Base-by-base conservation (phyloP, 2,113 vertebrate genomes). In the Neogale vison region DNA sequence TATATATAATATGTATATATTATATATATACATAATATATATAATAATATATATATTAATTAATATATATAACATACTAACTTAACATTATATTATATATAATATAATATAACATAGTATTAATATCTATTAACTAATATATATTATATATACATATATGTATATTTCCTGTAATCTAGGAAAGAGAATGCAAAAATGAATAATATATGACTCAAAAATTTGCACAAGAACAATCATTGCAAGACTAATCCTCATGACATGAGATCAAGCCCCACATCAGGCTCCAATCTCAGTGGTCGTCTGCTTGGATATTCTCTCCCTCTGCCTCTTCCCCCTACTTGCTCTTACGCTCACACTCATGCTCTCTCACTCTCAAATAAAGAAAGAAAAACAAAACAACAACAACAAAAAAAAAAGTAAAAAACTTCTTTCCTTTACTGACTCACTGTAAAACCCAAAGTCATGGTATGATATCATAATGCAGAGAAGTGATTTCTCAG, bases 401-500 rank as follows among this genome's bases (percentile, higher is more conserved):
- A 42, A 42, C 42, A 42, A 42, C 42, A 42, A 42, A 42, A 42
- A 42, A 42, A 18, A 90, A 92, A 90, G 36, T 61, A 65, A 18
- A 65, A 92, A 90, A 36, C 77, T 59, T 59, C 36, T 86, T 72
- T 77, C 21, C 86, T 67, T 42, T 95, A 50, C 72, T 47, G 82
- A 94, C 81, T 71, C 13, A 11, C n/a, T 80, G 4, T 94, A 52
- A 71, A 92, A 95, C 57, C 39, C 24, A 50, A 94, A 23, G 59
- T 2, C 34, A 34, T 69, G 31, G 14, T 92, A 31, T 74, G 93
- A 21, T 81, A 72, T 80, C 57, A 82, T 83, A 71, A 95, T 17
- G 3, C 52, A 84, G 34, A 24, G 65, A 96, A 88, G 23, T 92
- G 39, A 92, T 88, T 74, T 96, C 91, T 57, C 65, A 93, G 76